Evolutionary conservation across 1,140 invertebrate genomes (phyloP).

Genomic region (Gyrodactylus bullatarudis): DNA sequence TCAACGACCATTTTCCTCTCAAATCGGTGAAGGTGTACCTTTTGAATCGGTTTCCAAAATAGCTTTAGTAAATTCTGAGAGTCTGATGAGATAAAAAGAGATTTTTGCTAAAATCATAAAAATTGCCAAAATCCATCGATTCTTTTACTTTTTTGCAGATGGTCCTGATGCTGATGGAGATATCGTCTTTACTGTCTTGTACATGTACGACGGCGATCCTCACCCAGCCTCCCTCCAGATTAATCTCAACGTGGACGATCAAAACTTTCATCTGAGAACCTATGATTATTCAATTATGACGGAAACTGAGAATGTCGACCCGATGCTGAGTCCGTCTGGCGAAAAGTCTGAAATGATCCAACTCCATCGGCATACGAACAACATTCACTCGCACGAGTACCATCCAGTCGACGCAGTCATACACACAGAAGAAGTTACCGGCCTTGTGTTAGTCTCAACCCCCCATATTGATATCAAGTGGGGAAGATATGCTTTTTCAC

Average conservation of each 20-base stretch:
- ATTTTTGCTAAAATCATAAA: no score
- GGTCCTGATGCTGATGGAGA: neutral
- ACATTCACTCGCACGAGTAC: neutral
- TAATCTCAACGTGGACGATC: neutral
- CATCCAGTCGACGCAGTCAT: neutral
- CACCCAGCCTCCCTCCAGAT: neutral
- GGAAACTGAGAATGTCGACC: neutral
- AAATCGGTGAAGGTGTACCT: no score
- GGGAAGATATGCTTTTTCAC: no score
- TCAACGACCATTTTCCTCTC: no score
- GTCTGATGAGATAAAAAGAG: no score
- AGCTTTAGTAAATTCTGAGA: no score
- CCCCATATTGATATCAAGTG: no score
- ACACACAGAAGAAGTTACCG: neutral
- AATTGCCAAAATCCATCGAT: no score
- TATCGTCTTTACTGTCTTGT: neutral
- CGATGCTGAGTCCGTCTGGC: no score
- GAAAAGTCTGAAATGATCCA: neutral
- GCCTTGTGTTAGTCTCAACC: no score
- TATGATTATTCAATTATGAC: neutral
- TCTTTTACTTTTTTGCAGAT: neutral
- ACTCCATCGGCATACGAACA: neutral
- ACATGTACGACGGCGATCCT: neutral
- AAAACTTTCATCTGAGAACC: neutral
- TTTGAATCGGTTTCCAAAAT: no score